Evolutionary conservation across 2,113 vertebrate genomes (phyloP), one percentile per base, ranked within the genome.

Genomic region (Vulpes vulpes): DNA sequence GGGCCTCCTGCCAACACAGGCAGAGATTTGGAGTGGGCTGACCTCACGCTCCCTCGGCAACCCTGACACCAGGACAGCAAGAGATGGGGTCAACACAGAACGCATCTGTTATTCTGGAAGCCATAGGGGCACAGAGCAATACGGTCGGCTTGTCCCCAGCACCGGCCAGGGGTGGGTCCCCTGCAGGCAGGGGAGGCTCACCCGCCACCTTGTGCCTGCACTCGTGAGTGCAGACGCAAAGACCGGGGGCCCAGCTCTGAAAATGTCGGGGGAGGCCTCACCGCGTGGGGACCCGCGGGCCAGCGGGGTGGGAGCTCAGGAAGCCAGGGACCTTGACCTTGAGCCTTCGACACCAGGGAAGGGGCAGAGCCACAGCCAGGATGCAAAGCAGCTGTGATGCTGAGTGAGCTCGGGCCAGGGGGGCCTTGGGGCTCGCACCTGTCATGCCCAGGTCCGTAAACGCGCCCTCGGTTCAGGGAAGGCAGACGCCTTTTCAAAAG

Each of bases 141-240:
- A 9, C 43, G n/a, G 30, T 27, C 16, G 15, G 12, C 12, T 25
- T 59, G 12, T 27, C n/a, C 49, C 23, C 9, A 7, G 15, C 20
- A 1, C 11, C 35, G 22, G 8, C 69, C 2, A 19, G 5, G 4
- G 35, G 71, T 1, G 11, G 35, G 71, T 74, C 22, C 20, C 73
- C 12, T 0, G 3, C 5, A 5, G 12, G 3, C 0, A 0, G 65
- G 9, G 81, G 65, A 53, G 11, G 9, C 64, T 25, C 4, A 5
- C n/a, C 51, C 43, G 4, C n/a, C 0, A 3, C 0, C 12, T 32
- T 0, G 14, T 0, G 6, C 1, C 0, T 23, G 55, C 11, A 25
- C 15, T 2, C 0, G 1, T 6, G 38, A 27, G 64, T 27, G 43
- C 1, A 0, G 64, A 32, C 10, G 1, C 55, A 22, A 16, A 57